Evolutionary conservation across 2,888 invertebrate genomes (phyloP).

Genomic region (Cheilosia vernalis): DNA sequence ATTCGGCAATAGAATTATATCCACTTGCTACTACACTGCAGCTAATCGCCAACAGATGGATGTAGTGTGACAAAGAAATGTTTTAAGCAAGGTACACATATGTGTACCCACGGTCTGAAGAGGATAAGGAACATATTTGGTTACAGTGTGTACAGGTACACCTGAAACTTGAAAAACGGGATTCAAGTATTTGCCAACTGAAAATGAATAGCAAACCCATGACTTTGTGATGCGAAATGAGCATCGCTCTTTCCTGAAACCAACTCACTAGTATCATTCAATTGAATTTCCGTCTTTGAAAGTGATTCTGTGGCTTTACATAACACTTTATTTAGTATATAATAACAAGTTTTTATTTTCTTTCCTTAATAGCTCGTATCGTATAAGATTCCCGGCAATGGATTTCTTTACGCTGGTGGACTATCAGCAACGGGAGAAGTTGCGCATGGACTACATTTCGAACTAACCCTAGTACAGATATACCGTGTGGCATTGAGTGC

Average conservation of each 20-base stretch:
- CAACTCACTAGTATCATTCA: conserved; percentile 4
- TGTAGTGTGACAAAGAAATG: too few species aligned
- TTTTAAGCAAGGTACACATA: too few species aligned
- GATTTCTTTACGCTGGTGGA: conserved; percentile 88
- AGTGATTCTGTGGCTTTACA: conserved; percentile 16
- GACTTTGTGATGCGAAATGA: conserved; percentile 20
- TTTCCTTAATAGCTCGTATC: conserved; percentile 87
- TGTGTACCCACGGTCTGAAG: too few species aligned
- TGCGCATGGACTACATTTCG: conserved; percentile 83
- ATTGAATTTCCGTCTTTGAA: conserved; percentile 43
- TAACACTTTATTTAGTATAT: conserved; percentile 22
- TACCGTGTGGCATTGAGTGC: conserved; percentile 92
- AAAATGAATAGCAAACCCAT: conserved; percentile 30
- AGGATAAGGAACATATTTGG: not conserved
- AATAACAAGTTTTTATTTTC: conserved; percentile 28
- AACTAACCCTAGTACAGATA: conserved; percentile 91
- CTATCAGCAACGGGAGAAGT: conserved; percentile 81
- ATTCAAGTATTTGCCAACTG: conserved; percentile 34
- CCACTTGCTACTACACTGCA: too few species aligned
- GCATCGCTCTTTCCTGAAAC: conserved; percentile 46
- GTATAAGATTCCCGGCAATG: conserved; percentile 90
- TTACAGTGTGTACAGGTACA: conserved; percentile 2
- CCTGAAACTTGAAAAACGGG: conserved; percentile 26
- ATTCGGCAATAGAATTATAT: too few species aligned
- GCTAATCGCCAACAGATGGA: too few species aligned